Conservation (phyloP, 2,113 vertebrate genomes). For the Myotis davidii region DNA sequence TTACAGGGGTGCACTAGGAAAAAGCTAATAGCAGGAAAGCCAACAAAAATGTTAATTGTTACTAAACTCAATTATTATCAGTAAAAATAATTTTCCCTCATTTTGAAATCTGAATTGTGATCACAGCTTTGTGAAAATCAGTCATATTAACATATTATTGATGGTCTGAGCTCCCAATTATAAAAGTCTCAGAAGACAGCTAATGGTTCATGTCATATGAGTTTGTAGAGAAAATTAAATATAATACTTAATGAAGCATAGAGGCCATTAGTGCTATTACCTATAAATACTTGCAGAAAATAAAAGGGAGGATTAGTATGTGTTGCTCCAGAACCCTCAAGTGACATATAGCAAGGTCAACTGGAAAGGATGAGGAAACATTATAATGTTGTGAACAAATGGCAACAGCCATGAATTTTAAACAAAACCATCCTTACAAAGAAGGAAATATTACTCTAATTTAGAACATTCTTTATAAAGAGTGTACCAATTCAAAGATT, state of each 20-base stretch:
- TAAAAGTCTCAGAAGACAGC: constrained; percentile 62
- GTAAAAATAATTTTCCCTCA: constrained; percentile 51
- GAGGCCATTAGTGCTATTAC: constrained; percentile 59
- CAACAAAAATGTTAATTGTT: constrained; percentile 59
- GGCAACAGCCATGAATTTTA: background rate
- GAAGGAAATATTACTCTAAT: background rate
- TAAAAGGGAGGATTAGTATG: constrained; percentile 43
- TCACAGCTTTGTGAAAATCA: constrained; percentile 61
- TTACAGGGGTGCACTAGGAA: no score
- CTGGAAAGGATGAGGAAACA: constrained; percentile 38
- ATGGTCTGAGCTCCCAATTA: constrained; percentile 65
- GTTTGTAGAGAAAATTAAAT: constrained; percentile 76
- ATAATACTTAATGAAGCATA: constrained; percentile 72
- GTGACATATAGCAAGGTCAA: constrained; percentile 56
- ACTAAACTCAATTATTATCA: constrained; percentile 56
- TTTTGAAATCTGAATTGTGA: constrained; percentile 68
- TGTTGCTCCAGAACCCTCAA: constrained; percentile 38
- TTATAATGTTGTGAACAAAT: constrained; percentile 15
- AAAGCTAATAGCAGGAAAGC: constrained; percentile 31
- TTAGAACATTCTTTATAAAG: background rate
- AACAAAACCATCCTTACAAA: background rate
- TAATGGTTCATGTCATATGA: constrained; percentile 72
- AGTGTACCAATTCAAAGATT: background rate
- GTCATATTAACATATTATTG: constrained; percentile 67
- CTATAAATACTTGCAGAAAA: constrained; percentile 67